Base-by-base conservation (phyloP, 2,113 vertebrate species). In the Blennius ocellaris region DNA sequence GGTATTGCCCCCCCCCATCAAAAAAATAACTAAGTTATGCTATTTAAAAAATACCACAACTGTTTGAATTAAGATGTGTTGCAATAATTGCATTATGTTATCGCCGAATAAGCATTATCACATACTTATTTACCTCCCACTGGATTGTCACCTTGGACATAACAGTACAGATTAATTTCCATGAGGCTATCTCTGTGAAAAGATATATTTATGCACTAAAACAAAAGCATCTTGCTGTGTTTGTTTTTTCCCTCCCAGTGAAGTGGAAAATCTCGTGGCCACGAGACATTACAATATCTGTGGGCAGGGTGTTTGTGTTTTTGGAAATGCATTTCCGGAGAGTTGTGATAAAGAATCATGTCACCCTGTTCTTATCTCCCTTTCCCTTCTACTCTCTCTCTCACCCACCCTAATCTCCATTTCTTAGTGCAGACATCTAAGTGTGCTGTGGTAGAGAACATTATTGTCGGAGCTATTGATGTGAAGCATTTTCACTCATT, bases 381-480 rank as follows among this genome's bases (percentile, higher is more conserved):
- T 39, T 58, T 57, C 11, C 40, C 14, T 7, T 55, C 10, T 30
- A 2, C 21, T 30, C 21, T 30, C 21, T 30, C 21, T 5, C 9
- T 6, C 66, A 11, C 51, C 67, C 43, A 51, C 12, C 50, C 60
- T 36, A 40, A 69, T 64, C 40, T 70, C 21, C 59, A 17, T 54
- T 66, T 79, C 78, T 75, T 10, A 37, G 15, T 16, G 41, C 9
- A 43, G 55, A 73, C 51, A 56, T 74, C 54, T 65, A 51, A 67
- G 73, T 57, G 57, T 47, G 21, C 50, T 48, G 57, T 41, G 40
- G 52, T 36, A 51, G 56, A 69, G 43, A 79, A 74, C 14, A 43
- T 7, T 15, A 60, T 41, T 58, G 70, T 74, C 41, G 67, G 55
- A 69, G 71, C 68, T 74, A 77, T 74, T 76, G 69, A 85, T 73